phyloP scores from a whole-genome alignment of 2,888 invertebrate genomes.

The Drosophila percnosoma region DNA sequence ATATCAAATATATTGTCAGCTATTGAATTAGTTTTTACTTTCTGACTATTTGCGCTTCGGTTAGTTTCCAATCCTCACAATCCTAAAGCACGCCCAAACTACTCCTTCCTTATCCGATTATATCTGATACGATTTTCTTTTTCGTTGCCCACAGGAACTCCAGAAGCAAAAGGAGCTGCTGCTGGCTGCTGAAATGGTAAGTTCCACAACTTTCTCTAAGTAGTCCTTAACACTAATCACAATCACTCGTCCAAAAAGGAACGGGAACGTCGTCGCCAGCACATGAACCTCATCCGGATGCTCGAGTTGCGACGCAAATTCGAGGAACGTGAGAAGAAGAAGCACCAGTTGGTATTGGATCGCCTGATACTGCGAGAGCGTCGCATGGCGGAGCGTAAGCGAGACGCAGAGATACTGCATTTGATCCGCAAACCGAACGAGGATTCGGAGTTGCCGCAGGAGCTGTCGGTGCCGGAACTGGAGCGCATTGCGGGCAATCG shows the following conservation, averaged over 20 bases:
- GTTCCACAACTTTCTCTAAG: constrained; percentile 57
- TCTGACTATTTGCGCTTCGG: constrained; percentile 1
- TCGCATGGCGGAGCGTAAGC: constrained; percentile 90
- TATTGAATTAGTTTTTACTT: constrained; percentile 1
- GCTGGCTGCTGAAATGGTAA: constrained; percentile 93
- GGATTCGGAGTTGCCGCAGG: constrained; percentile 93
- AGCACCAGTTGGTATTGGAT: constrained; percentile 90
- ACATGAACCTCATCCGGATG: constrained; percentile 94
- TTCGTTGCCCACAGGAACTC: constrained; percentile 90
- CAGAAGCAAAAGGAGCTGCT: constrained; percentile 93
- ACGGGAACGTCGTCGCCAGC: constrained; percentile 94
- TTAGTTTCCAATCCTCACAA: constrained; percentile 5
- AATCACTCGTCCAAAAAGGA: constrained; percentile 86
- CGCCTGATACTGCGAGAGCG: constrained; percentile 94
- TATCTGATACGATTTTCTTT: background rate
- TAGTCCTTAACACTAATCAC: background rate
- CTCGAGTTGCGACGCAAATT: constrained; percentile 93
- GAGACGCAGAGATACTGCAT: constrained; percentile 89
- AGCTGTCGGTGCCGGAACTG: constrained; percentile 89
- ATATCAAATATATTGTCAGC: background rate
- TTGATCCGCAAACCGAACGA: constrained; percentile 94
- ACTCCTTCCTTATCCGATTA: background rate
- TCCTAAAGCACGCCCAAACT: background rate
- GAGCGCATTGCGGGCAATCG: constrained; percentile 92
- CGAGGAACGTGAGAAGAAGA: constrained; percentile 92